Percentiles rank a stretch among this genome's conserved stretches.
phyloP scores from a whole-genome alignment of 2,888 invertebrate species.

The Cheilosia impressa region DNA sequence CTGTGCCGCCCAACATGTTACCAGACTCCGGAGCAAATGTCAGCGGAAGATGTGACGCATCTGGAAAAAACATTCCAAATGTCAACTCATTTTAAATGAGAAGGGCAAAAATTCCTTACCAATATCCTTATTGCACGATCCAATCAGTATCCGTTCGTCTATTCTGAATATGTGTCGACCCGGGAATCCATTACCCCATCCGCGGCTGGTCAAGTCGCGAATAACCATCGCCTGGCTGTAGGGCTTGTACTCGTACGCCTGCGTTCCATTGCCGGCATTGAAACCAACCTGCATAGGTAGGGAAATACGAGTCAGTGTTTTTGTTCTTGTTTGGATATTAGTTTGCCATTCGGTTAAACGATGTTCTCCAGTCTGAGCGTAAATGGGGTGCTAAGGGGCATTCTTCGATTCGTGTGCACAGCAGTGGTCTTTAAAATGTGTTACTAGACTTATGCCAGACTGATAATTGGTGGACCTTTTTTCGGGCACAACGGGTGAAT shows the following conservation, averaged over 20 bases:
- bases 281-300: slow-evolving; percentile 92
- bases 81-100: not conserved
- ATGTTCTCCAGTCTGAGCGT: not conserved
- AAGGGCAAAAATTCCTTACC: slow-evolving; percentile 84
- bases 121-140: slow-evolving; percentile 95
- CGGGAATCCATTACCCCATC: slow-evolving; percentile 93
- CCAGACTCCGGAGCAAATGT: slow-evolving; percentile 97
- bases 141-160: slow-evolving; percentile 96
- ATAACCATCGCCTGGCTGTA: slow-evolving; percentile 95
- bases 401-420: slow-evolving; percentile 1
- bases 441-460: slow-evolving; percentile 26
- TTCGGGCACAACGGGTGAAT: slow-evolving; percentile 27
- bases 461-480: slow-evolving; percentile 47
- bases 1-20: slow-evolving; percentile 98
- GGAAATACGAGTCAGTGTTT: slow-evolving; percentile 8
- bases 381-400: slow-evolving; percentile 43
- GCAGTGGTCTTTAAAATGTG: not conserved
- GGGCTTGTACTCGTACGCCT: slow-evolving; percentile 93
- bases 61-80: slow-evolving; percentile 83
- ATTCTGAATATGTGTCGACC: slow-evolving; percentile 97
- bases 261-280: slow-evolving; percentile 97
- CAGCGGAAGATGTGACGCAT: slow-evolving; percentile 91
- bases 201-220: slow-evolving; percentile 92
- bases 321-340: slow-evolving; percentile 20
- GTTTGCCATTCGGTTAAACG: slow-evolving; percentile 22